Base-by-base conservation (phyloP, 23 tunicate genomes). In the Styela plicata region DNA sequence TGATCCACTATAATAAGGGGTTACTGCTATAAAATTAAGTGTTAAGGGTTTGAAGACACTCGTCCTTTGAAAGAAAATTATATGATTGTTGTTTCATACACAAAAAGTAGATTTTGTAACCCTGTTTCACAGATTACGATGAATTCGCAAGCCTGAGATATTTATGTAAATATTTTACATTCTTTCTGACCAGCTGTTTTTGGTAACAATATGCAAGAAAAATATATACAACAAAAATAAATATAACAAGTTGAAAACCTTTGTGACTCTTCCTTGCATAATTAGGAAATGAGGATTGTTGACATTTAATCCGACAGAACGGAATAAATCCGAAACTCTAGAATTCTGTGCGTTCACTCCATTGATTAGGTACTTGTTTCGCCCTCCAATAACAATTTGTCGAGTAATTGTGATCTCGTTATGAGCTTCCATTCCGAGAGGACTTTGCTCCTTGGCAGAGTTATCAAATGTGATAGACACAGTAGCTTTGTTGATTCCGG, bases 241-340 rank as follows among this genome's bases (percentile, higher is more conserved):
- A n/a, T n/a, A n/a, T n/a, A n/a, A 20, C 20, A 18, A 20, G 19
- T 18, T 13, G 27, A 29, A 27, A 16, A 88, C 98, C 93, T 93
- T 93, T 3, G 98, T 93, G 2, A 93, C 91, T 52, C 98, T 69
- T 2, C 98, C 98, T 74, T 94, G 98, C 98, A 94, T 94, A 77
- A 94, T 94, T 22, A 94, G 83, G 69, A 94, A 94, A 74, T 94
- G 98, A 2, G 98, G 98, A 78, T 94, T 94, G 74, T 94, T 94
- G 68, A 94, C 95, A 74, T 94, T 94, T 0, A 94, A 74, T 25
- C 98, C 95, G 36, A 94, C 95, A 1, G 91, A 83, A 23, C 95
- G 91, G 66, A 94, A 94, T 35, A 94, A 73, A 80, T 94, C 98
- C 31, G 98, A 84, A 33, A 94, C 98, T 64, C 98, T 68, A 0